Evolutionary conservation across 2,797 vertebrate species (phyloP), one percentile per base, ranked within the genome.

Genomic region (Alouatta caraya): DNA sequence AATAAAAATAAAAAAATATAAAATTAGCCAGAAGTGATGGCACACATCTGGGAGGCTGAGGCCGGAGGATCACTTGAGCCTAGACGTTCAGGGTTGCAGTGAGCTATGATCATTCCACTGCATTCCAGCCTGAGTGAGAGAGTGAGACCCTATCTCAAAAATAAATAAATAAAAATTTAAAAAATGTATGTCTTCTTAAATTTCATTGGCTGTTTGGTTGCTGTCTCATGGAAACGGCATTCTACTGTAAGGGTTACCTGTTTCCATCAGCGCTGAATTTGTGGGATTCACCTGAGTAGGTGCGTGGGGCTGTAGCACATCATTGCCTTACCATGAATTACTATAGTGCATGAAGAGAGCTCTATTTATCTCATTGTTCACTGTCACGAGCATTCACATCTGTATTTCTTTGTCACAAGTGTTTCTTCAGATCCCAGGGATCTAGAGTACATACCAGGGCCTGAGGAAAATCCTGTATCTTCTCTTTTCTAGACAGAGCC

Each of bases 231-330:
- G 7, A 80, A 48, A 84, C 21, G 21, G 46, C 39, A 33, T 92
- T 24, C n/a, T 50, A 52, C 13, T 1, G 14, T 48, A 59, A 81
- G n/a, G 7, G 7, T 15, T 46, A 13, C 33, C 24, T 37, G 14
- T 13, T 2, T 37, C 15, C 21, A 50, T 59, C 39, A 50, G 67
- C 5, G 5, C 15, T 4, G 12, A 1, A 8, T 28, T 50, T 70
- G 9, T 15, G n/a, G 81, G 61, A 39, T n/a, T 67, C 46, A 11
- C 61, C 33, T 22, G 80, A 22, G 30, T 33, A 8, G 11, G 14
- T 4, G 12, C 11, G 5, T 46, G 48, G 30, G 19, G 15, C 42
- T 48, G 5, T 1, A 37, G 8, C 28, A 19, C 17, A 0, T 0
- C 28, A 4, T 33, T 24, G 11, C 52, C n/a, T 39, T 26, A 61